Evolutionary conservation across 2,888 invertebrate species (phyloP).

Genomic region (Volucella bombylans): DNA sequence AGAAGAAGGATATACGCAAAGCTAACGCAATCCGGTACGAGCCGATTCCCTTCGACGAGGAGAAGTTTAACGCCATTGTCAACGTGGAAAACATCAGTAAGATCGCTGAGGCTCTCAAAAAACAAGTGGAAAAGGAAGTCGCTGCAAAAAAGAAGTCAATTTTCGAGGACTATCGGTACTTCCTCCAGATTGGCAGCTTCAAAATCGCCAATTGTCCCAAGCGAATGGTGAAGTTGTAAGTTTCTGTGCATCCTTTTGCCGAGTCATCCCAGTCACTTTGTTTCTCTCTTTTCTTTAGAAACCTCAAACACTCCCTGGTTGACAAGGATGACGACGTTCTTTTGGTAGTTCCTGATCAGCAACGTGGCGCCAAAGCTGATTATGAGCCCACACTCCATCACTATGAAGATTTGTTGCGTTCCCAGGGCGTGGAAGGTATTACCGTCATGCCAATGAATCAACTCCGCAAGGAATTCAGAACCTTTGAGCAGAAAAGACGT

Average conservation of each 20-base stretch:
- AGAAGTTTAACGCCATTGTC: conserved; percentile 77
- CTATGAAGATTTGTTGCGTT: conserved; percentile 87
- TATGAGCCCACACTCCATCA: conserved; percentile 89
- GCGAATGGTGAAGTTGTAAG: conserved; percentile 86
- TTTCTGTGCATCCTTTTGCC: conserved; percentile 73
- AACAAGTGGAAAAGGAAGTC: conserved; percentile 77
- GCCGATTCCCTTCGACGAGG: conserved; percentile 77
- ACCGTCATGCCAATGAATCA: conserved; percentile 91
- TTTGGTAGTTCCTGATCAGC: conserved; percentile 90
- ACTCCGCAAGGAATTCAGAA: conserved; percentile 90
- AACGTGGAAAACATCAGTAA: conserved; percentile 76
- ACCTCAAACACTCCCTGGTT: conserved; percentile 86
- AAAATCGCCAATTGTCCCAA: conserved; percentile 86
- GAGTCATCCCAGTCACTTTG: background rate
- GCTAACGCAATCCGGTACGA: conserved; percentile 65
- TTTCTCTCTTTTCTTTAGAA: conserved; percentile 77
- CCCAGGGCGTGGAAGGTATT: conserved; percentile 85
- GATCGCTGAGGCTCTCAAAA: conserved; percentile 77
- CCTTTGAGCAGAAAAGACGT: conserved; percentile 89
- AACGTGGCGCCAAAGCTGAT: conserved; percentile 87
- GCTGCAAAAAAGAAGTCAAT: conserved; percentile 77
- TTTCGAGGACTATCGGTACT: conserved; percentile 79
- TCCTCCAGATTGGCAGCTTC: conserved; percentile 82
- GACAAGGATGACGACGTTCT: conserved; percentile 88
- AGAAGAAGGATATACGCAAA: background rate